Percentiles rank a stretch among this genome's conserved stretches.
These are phyloP conservation scores for Dendrocincla tyrannina DNA, from an alignment of 2,797 vertebrate species.

Conservation along the genomic window DNA sequence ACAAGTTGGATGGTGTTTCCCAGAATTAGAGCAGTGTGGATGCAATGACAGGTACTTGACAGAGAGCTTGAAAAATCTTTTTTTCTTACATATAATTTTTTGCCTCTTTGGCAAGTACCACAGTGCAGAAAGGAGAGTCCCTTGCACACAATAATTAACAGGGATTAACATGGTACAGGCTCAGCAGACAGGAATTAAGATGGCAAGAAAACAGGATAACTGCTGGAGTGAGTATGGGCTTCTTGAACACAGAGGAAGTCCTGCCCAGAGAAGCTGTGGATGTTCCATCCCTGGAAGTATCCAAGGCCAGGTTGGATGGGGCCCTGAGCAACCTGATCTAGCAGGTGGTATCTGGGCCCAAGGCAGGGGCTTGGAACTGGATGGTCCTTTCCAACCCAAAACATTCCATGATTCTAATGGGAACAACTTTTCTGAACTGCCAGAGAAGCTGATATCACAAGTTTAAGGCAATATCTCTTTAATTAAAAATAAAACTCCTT, in stretches of 20 bases:
- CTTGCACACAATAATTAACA: neutral
- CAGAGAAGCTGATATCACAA: neutral
- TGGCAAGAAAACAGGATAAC: neutral
- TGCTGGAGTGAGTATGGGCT: neutral
- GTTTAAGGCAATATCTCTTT: neutral
- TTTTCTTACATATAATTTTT: neutral
- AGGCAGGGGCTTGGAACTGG: neutral
- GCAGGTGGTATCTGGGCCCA: neutral
- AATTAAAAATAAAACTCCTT: neutral
- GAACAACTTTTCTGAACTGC: neutral
- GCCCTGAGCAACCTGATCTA: neutral
- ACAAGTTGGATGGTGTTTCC: neutral
- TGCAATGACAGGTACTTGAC: neutral
- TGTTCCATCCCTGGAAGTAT: neutral
- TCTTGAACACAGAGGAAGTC: neutral
- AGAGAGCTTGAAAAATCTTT: neutral
- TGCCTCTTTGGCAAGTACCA: neutral
- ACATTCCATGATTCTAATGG: neutral
- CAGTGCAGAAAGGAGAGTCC: neutral
- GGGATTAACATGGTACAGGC: neutral
- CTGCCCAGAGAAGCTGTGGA: neutral
- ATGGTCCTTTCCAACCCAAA: neutral
- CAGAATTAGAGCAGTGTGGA: neutral
- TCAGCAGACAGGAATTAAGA: neutral
- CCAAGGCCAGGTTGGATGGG: neutral